Evolutionary conservation across 2,113 vertebrate genomes (phyloP), one percentile per base, ranked within the genome.

Genomic region (Coreoperca whiteheadi): DNA sequence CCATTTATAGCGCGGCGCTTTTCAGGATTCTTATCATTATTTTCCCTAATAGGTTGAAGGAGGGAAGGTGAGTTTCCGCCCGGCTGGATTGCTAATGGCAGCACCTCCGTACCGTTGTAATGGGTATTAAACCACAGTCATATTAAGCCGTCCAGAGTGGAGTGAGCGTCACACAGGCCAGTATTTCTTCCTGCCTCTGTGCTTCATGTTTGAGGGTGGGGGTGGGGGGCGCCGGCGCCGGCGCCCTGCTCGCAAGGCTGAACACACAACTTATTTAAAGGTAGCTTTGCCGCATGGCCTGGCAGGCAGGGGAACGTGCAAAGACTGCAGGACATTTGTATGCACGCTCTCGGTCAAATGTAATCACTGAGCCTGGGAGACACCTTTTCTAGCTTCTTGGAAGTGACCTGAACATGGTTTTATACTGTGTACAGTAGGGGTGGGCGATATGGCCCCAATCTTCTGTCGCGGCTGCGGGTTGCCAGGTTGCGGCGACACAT

Each of bases 71-170:
- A 86, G 78, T 61, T 77, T 67, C 28, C 48, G 65, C 41, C 37
- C 6, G 53, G 43, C 53, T 64, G 69, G 54, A 75, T 60, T 79
- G 53, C 59, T 83, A 70, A 87, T 71, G 87, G 72, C 86, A 80
- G 76, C 76, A 53, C 39, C 77, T 75, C 69, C 56, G n/a, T 39
- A 23, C 67, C 15, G 48, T 54, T 71, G 57, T 85, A 82, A 92
- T 84, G 81, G 87, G 63, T 82, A 89, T 89, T 90, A 85, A 82
- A 88, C 61, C 70, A 82, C 77, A 85, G 86, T 90, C 74, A n/a
- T 66, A 87, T 87, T 89, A 87, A 71, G 68, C 25, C 14, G 8
- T 34, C 54, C 71, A 18, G 32, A 61, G 53, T 43, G 59, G 68
- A 43, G 72, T 1, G 32, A 53, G n/a, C 28, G 76, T 72, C 76